A percentile compares a stretch with the other conserved stretches of the same genome.
These are phyloP conservation scores for Scylla paramamosain DNA, from an alignment of 1,140 invertebrate genomes.

Conservation along the genomic window DNA sequence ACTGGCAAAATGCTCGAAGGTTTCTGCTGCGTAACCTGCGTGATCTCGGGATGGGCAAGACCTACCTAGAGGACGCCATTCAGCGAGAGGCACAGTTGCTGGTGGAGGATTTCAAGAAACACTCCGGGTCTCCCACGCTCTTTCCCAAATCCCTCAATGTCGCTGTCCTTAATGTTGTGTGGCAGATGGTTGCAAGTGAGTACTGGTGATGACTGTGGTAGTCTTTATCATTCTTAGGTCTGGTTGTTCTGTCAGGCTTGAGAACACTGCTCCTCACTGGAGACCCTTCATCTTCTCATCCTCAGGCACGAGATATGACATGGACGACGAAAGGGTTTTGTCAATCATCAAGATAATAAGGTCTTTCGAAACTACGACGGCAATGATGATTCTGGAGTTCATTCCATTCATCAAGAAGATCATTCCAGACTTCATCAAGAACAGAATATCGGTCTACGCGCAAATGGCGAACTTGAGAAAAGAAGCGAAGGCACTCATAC, in stretches of 20 bases:
- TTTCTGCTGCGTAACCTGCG: constrained; percentile 30
- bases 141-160: not conserved
- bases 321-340: not conserved
- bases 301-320: not conserved
- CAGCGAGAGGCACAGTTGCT: not conserved
- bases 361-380: too few species aligned
- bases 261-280: not conserved
- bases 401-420: not conserved
- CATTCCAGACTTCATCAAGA: not conserved
- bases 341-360: not conserved
- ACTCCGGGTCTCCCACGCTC: not conserved
- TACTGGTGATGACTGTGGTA: not conserved
- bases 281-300: not conserved
- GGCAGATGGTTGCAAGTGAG: constrained; percentile 43
- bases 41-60: constrained; percentile 54
- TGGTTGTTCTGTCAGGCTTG: not conserved
- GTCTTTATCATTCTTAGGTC: too few species aligned
- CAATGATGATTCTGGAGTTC: not conserved
- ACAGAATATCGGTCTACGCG: not conserved
- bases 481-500: not conserved
- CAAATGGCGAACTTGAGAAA: not conserved
- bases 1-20: constrained; percentile 35
- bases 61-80: constrained; percentile 18
- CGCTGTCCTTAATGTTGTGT: constrained; percentile 3
- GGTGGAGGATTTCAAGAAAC: constrained; percentile 12